Base-by-base conservation (phyloP, 2,888 invertebrate genomes). In the Cancer borealis region DNA sequence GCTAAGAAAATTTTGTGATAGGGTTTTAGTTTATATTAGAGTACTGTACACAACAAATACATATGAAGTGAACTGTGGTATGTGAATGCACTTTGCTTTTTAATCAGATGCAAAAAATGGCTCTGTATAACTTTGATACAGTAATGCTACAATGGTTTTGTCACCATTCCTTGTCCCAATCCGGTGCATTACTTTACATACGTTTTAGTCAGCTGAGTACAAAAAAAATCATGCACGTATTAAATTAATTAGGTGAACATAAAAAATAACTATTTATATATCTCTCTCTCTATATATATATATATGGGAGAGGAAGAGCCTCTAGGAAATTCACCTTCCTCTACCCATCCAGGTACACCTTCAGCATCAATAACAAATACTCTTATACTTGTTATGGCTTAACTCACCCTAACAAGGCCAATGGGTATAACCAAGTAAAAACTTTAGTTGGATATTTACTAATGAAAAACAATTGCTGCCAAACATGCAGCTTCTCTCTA, bases 361-460 rank as follows among this genome's bases (percentile, higher is more conserved):
- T 84, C 39, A 84, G 84, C 39, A 84, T 84, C 84, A 84, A 39
- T 84, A 84, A 84, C 84, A 84, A 84, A 39, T 84, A 84, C 14
- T 39, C 17, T 39, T 84, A 39, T 84, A 84, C 84, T 39, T 84
- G 84, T 84, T 84, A 84, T 39, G 39, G 84, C 84, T 84, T 39
- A 14, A 84, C 30, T 39, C n/a, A 30, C 39, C 84, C 84, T 39
- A 14, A 39, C 30, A 30, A 14, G 84, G 84, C 84, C 39, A 14
- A 39, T 39, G 30, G 84, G 84, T 39, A 39, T 30, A 84, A 84
- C 39, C 14, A 39, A 84, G 84, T 84, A 39, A 39, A 39, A 30
- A 84, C 30, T 39, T 12, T 60, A 17, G 60, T 21, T 21, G 60
- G 60, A 21, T 60, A 60, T 60, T 39, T 26, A 79, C 10, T 26